A percentile compares a stretch with the other conserved stretches of the same genome.
Conservation (phyloP, 2,113 vertebrate species). For the Eupsittula cactorum region DNA sequence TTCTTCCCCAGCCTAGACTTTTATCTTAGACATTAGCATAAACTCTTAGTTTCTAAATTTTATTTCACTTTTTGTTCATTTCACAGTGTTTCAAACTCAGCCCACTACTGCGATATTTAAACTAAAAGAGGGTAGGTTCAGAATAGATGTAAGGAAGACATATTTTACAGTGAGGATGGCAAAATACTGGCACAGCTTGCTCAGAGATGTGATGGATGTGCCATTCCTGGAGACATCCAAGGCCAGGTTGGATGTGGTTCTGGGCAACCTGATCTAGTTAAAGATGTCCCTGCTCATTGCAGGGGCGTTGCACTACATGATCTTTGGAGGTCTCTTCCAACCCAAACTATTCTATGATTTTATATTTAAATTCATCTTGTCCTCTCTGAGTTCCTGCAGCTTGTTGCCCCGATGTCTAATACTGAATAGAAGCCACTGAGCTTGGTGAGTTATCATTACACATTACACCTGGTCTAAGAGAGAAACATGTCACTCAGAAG, state of each 20-base stretch:
- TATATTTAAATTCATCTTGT: background rate
- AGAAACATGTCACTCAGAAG: accelerated
- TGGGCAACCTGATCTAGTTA: background rate
- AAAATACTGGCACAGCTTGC: background rate
- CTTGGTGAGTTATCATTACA: background rate
- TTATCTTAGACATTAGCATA: background rate
- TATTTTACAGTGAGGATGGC: background rate
- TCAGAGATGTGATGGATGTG: background rate
- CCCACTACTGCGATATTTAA: background rate
- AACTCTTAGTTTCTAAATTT: background rate
- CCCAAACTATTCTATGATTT: background rate
- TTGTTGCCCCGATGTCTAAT: background rate
- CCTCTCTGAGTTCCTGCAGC: background rate
- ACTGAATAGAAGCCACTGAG: background rate
- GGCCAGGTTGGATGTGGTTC: background rate
- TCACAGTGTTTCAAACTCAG: background rate
- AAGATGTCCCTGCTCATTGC: background rate
- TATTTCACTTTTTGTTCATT: background rate
- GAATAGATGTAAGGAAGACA: background rate
- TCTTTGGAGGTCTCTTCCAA: background rate
- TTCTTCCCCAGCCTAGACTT: constrained; percentile 11
- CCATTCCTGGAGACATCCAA: background rate
- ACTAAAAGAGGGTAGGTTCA: background rate
- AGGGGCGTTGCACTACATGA: background rate
- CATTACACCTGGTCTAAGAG: background rate